Conservation (phyloP, 2,113 vertebrate genomes). For the Phoenicopterus ruber region DNA sequence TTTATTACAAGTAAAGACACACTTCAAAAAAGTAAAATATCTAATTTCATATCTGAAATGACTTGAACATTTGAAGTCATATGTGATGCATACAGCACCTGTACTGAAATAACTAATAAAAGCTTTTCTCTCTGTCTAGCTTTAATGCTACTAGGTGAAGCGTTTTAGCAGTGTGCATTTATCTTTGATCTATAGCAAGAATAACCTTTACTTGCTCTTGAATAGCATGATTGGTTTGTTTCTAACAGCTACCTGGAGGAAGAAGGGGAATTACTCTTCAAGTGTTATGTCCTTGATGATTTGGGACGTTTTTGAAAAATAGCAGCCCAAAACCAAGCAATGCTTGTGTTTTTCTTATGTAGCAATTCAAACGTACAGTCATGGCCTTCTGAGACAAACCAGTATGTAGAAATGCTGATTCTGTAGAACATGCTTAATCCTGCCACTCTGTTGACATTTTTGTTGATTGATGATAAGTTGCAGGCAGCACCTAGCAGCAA, state of each 20-base stretch:
- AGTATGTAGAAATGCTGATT: constrained; percentile 21
- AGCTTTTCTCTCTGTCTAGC: background rate
- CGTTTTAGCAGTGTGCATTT: background rate
- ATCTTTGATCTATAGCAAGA: background rate
- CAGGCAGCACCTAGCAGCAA: constrained; percentile 58
- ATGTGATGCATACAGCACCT: background rate
- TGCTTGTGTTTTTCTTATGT: background rate
- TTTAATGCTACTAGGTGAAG: background rate
- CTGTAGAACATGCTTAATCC: background rate
- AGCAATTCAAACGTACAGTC: no score
- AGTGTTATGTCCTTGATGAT: background rate
- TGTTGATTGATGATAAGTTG: constrained; percentile 63
- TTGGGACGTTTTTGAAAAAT: background rate
- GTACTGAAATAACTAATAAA: background rate
- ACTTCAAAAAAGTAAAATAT: background rate
- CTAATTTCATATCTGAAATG: background rate
- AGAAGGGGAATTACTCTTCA: background rate
- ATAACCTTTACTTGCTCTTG: background rate
- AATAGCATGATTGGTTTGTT: background rate
- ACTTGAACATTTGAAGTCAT: background rate
- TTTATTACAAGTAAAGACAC: background rate
- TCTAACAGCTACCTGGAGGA: background rate
- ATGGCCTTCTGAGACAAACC: background rate
- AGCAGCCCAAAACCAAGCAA: background rate
- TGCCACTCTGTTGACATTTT: constrained; percentile 47